phyloP scores from a whole-genome alignment of 2,888 invertebrate species.

The Ischnura elegans region DNA sequence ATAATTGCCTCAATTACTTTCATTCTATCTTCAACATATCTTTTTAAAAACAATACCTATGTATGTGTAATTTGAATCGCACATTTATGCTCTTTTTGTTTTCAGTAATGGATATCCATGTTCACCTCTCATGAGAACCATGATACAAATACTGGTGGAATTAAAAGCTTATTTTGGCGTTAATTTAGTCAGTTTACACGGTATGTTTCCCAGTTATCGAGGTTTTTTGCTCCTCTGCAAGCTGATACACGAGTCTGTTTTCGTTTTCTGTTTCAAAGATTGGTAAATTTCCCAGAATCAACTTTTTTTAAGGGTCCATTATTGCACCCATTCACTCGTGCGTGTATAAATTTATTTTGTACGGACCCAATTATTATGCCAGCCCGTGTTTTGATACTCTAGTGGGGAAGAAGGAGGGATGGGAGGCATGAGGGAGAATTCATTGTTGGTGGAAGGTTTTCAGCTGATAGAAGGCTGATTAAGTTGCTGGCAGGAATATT shows the following conservation, averaged over 20 bases:
- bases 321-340: neutral
- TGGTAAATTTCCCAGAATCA: neutral
- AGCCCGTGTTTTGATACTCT: neutral
- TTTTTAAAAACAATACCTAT: no score
- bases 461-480: neutral
- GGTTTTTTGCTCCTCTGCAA: neutral
- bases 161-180: neutral
- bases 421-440: neutral
- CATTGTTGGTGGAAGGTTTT: neutral
- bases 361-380: neutral
- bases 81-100: neutral
- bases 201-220: neutral
- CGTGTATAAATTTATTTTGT: neutral
- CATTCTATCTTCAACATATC: no score
- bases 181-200: neutral
- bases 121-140: neutral
- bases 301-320: neutral
- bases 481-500: neutral
- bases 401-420: neutral
- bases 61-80: neutral
- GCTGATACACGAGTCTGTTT: neutral
- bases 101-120: neutral
- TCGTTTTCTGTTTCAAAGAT: neutral
- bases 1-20: no score
- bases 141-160: neutral